Evolutionary conservation across 2,113 vertebrate genomes (phyloP).

Genomic region (Acrocephalus kingi): DNA sequence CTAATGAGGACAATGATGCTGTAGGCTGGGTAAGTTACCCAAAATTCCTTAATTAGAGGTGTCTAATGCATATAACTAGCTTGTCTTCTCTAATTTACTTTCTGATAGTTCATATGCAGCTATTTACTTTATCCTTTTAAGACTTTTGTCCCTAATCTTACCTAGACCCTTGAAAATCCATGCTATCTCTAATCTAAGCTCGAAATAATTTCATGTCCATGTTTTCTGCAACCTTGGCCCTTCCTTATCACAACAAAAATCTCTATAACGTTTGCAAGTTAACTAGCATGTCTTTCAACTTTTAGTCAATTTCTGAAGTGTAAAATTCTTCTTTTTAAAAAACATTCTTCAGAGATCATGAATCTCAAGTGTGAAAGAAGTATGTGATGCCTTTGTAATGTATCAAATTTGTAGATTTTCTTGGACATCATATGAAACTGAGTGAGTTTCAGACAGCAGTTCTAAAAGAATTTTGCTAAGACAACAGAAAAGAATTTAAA

Average conservation of each 20-base stretch:
- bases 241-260: not conserved
- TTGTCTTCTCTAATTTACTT: not conserved
- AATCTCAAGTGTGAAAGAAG: not conserved
- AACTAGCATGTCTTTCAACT: not conserved
- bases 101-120: not conserved
- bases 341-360: not conserved
- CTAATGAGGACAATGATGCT: constrained; percentile 6
- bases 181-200: not conserved
- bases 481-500: not conserved
- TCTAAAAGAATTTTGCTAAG: not conserved
- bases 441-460: not conserved
- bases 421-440: not conserved
- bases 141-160: not conserved
- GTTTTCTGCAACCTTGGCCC: not conserved
- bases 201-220: not conserved
- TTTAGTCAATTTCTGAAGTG: not conserved
- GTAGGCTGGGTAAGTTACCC: not conserved
- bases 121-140: not conserved
- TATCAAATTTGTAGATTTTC: not conserved
- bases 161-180: not conserved
- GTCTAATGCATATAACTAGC: not conserved
- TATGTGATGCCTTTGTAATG: not conserved
- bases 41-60: not conserved
- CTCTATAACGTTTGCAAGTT: not conserved
- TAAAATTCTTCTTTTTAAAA: not conserved